Conservation (phyloP, 2,888 invertebrate genomes). For the Ophion costatus region DNA sequence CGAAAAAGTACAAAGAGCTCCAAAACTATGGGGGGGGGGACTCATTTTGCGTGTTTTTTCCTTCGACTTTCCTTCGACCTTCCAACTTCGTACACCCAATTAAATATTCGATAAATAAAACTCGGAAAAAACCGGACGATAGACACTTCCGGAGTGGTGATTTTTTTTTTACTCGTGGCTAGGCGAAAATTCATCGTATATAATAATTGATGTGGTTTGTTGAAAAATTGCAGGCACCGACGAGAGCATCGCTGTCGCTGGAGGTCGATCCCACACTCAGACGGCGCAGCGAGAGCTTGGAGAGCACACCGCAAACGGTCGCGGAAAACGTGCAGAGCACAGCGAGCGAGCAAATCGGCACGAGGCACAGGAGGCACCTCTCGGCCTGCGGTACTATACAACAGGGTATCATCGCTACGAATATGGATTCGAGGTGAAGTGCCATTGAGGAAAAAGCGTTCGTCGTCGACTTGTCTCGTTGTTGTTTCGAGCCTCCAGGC, state of each 20-base stretch:
- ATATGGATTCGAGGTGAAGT: constrained; percentile 81
- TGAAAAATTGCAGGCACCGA: constrained; percentile 84
- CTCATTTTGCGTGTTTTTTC: too few species aligned
- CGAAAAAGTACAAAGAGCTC: too few species aligned
- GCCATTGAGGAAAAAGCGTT: constrained; percentile 8
- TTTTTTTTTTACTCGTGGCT: too few species aligned
- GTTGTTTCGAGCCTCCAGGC: neutral
- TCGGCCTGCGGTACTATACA: constrained; percentile 85
- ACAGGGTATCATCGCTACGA: constrained; percentile 75
- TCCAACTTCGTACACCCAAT: too few species aligned
- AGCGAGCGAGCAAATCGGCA: constrained; percentile 81
- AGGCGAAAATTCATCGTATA: too few species aligned
- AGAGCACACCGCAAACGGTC: constrained; percentile 85
- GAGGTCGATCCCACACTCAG: constrained; percentile 85
- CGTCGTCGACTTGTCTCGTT: neutral
- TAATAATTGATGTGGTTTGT: too few species aligned
- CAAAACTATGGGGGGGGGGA: too few species aligned
- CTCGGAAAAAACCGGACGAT: too few species aligned
- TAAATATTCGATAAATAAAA: too few species aligned
- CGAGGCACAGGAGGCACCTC: constrained; percentile 85
- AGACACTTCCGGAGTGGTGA: too few species aligned
- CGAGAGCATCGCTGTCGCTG: constrained; percentile 87
- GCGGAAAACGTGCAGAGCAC: constrained; percentile 82
- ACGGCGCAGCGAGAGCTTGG: constrained; percentile 86
- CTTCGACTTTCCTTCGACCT: too few species aligned